Base-by-base conservation (phyloP, 1,140 invertebrate species). In the Pseudoatta argentina region DNA sequence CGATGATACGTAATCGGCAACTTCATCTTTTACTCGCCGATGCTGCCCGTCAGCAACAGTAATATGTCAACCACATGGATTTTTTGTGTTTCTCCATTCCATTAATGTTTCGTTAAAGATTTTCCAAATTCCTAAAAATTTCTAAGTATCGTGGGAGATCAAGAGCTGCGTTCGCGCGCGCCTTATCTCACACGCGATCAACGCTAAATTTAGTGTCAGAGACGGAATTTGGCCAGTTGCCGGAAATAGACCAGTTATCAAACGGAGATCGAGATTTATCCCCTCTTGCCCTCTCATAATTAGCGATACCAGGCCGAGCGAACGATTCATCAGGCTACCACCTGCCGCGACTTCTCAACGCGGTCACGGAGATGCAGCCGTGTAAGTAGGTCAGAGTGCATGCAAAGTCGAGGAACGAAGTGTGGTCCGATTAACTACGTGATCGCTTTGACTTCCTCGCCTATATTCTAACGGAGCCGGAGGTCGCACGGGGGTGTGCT, bases 371-470 rank as follows among this genome's bases (percentile, higher is more conserved):
- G 82, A 91, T 90, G 89, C 76, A 63, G 21, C 73, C 72, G 88
- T 59, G 61, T 81, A 93, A 93, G 88, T 93, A 90, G 93, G 92
- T 94, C 93, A 94, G 87, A 92, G 88, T 77, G 87, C 87, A 87
- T 59, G 78, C 75, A 76, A 91, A 71, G 51, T 73, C 39, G 64
- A 51, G 48, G 53, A 76, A 79, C 75, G 27, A 63, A 78, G 51
- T 83, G 86, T 67, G 88, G 88, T 92, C 92, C 88, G 88, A 92
- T 89, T 88, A 92, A 91, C 88, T 91, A 91, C 89, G 90, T 92
- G 91, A 89, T 91, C 82, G 83, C 91, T 90, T 93, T 91, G 85
- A 66, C 89, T 89, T 92, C 85, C 89, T 93, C 88, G 81, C 92
- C 89, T 91, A 91, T 87, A 92, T 93, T 93, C 83, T 30, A 24